Conservation (phyloP, 2,113 vertebrate genomes). For the Micronycteris hirsuta region DNA sequence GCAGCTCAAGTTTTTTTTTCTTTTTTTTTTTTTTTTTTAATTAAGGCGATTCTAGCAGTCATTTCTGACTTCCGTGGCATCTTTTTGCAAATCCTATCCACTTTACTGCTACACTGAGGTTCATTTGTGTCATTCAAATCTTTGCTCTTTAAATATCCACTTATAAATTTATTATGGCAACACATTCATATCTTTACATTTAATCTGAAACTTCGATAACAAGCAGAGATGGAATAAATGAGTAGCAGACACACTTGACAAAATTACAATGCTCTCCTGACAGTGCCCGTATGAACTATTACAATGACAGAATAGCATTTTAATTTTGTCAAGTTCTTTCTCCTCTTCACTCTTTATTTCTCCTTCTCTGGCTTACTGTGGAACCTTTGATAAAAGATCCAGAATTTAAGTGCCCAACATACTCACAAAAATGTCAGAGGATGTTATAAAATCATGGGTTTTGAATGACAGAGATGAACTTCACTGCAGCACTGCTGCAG, state of each 20-base stretch:
- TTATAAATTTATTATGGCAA: constrained; percentile 83
- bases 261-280: constrained; percentile 78
- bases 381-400: constrained; percentile 63
- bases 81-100: constrained; percentile 74
- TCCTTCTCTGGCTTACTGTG: constrained; percentile 43
- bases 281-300: constrained; percentile 68
- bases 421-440: not conserved
- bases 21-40: constrained; percentile 64
- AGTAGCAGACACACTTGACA: constrained; percentile 73
- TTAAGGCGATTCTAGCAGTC: constrained; percentile 73
- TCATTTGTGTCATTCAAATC: constrained; percentile 83
- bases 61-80: constrained; percentile 75
- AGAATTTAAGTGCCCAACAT: not conserved
- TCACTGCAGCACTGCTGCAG: not conserved
- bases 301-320: constrained; percentile 71
- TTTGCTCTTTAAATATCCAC: constrained; percentile 81
- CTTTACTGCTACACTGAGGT: constrained; percentile 62
- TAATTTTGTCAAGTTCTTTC: constrained; percentile 61
- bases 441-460: constrained; percentile 52
- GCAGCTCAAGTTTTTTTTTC: constrained; percentile 23
- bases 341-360: constrained; percentile 32
- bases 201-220: constrained; percentile 78
- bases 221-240: constrained; percentile 79
- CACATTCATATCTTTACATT: constrained; percentile 77
- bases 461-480: constrained; percentile 63